Base-by-base conservation (phyloP, 2,888 invertebrate species). In the Amiota minor region DNA sequence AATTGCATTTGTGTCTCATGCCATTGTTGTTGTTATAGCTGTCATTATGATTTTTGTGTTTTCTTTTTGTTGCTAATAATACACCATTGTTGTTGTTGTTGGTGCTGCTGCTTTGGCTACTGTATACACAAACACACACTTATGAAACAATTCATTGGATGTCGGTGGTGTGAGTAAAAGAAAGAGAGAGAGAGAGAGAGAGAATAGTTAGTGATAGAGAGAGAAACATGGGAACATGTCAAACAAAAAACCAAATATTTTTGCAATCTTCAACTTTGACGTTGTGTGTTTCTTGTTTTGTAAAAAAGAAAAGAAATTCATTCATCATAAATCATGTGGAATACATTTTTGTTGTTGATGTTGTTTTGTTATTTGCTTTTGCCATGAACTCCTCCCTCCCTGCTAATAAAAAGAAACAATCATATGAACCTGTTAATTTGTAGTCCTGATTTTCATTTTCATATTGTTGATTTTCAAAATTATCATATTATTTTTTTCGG, bases 311-410 rank as follows among this genome's bases (percentile, higher is more conserved):
- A 35, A 35, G 6, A 72, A 70, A 76, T 79, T 81, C 81, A 80
- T 80, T 81, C 80, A 80, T 81, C 80, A 80, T 80, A 81, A 81
- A 81, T 81, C 81, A 83, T 78, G 6, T 35, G 35, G 35, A 35
- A 35, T 6, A 6, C 35, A 35, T 4, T 35, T 35, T 75, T 73
- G 18, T 72, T 35, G 35, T 2, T 35, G 35, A 0, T 76, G 59
- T 46, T 73, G 56, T 49, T n/a, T 49, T 73, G 61, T n/a, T n/a
- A 61, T 74, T 61, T 64, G 75, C 68, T 72, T 74, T 20, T 74
- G 14, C 35, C 35, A 72, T 18, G 61, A 23, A n/a, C 64, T 68
- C 74, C 70, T 74, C 72, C 35, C 35, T 6, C 35, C 35, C 35
- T 4, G 4, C 35, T 35, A 35, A 35, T 0, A 35, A 6, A 3